Conservation (phyloP, 2,797 vertebrate genomes). For the Ciconia nigra region DNA sequence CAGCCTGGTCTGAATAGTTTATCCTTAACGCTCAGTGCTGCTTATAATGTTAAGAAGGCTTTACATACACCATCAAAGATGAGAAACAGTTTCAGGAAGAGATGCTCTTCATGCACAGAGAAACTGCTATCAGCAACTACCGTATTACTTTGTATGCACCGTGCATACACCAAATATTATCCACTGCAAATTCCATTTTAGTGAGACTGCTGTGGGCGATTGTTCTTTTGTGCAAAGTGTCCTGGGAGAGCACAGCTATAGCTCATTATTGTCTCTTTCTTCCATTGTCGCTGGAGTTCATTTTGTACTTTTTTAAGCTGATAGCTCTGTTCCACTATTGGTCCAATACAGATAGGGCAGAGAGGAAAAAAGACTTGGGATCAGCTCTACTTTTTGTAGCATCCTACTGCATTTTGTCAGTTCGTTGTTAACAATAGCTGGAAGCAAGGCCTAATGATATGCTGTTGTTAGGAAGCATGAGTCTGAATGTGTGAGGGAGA, state of each 20-base stretch:
- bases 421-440: conserved; percentile 15
- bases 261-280: conserved; percentile 14
- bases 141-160: background rate
- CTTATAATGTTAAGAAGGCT: background rate
- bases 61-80: background rate
- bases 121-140: background rate
- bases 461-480: background rate
- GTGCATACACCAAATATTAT: background rate
- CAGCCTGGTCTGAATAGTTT: background rate
- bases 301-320: conserved; percentile 5
- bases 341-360: background rate
- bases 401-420: conserved; percentile 14
- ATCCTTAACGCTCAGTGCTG: background rate
- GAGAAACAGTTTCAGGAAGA: background rate
- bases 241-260: conserved; percentile 20
- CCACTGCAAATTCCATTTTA: background rate
- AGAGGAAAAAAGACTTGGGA: background rate
- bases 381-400: background rate
- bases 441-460: conserved; percentile 45
- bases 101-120: background rate
- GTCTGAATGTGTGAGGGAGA: background rate
- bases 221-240: conserved; percentile 17
- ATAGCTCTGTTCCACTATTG: background rate
- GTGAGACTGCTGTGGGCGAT: background rate
- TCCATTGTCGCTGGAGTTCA: background rate